Evolutionary conservation across 2,888 invertebrate genomes (phyloP), one percentile per base, ranked within the genome.

Genomic region (Epistrophe eligans): DNA sequence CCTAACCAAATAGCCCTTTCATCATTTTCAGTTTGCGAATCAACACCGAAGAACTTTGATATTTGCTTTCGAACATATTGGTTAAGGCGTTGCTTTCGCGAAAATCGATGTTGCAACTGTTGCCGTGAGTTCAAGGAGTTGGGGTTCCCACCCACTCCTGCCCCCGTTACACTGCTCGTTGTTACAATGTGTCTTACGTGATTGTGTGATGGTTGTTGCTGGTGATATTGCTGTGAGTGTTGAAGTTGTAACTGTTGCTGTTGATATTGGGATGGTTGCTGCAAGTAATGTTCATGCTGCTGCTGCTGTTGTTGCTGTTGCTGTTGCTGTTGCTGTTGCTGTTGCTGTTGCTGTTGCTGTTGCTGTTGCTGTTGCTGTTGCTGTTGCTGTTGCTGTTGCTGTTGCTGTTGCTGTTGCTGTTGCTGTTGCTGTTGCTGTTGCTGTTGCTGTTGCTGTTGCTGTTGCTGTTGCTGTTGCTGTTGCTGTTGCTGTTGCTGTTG

Each of bases 21-120:
- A 4, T 91, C 90, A 0, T 90, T 90, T 79, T 93, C 93, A 0
- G 91, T 91, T 57, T 90, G 91, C 0, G 88, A 73, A 57, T 93
- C 93, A 0, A 93, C 92, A 3, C 93, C 93, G 71, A 93, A 93
- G 77, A 93, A 93, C 8, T 90, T 90, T 0, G 93, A 90, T 15
- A 93, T 91, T 79, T 93, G 91, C 1, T 91, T 91, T 9, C 90
- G 90, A 32, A 93, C 88, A 71, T 93, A 93, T 32, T 91, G 91
- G 2, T 90, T 91, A 0, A 93, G 89, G 0, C 92, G 91, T 60
- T 92, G 92, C 74, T 92, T 92, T 10, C 91, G 89, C n/a, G 89
- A 89, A n/a, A 89, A 88, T 10, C 89, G 88, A 48, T 89, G 89
- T 62, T 89, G 89, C 79, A 89, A 79, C 48, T 90, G 90, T 38